A percentile compares a stretch with the other conserved stretches of the same genome.
Conservation (phyloP, 2,888 invertebrate species). For the Melieria picta region DNA sequence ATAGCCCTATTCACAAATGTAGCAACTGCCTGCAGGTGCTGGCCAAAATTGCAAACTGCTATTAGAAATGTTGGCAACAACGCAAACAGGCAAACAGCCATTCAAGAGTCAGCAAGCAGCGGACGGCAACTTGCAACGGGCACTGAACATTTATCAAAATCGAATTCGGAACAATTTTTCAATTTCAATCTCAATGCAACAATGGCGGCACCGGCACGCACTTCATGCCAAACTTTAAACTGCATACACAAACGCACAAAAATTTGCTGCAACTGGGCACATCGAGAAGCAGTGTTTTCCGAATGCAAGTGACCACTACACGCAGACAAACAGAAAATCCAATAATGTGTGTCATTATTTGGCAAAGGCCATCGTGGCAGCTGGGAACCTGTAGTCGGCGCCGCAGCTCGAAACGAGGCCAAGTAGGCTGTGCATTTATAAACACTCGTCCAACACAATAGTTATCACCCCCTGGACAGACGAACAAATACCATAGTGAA, state of each 20-base stretch:
- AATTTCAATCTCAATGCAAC: slow-evolving; percentile 14
- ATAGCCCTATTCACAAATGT: no score
- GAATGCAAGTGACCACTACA: background rate
- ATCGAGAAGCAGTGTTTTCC: no score
- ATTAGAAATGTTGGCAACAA: no score
- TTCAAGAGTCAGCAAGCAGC: no score
- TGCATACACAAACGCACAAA: background rate
- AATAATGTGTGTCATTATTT: slow-evolving; percentile 34
- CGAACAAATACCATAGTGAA: no score
- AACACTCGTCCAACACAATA: no score
- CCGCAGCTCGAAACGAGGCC: background rate
- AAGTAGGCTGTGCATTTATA: background rate
- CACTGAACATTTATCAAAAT: slow-evolving; percentile 28
- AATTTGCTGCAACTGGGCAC: background rate
- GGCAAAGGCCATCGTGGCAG: slow-evolving; percentile 23
- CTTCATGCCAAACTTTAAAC: background rate
- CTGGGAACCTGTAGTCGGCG: background rate
- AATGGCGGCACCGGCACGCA: no score
- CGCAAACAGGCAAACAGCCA: no score
- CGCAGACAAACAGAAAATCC: slow-evolving; percentile 27
- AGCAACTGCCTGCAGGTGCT: no score
- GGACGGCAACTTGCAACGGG: no score
- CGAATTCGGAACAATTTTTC: slow-evolving; percentile 32
- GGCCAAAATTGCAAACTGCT: no score
- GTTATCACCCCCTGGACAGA: no score